Conservation (phyloP, 2,113 vertebrate genomes). For the Halichoerus grypus region DNA sequence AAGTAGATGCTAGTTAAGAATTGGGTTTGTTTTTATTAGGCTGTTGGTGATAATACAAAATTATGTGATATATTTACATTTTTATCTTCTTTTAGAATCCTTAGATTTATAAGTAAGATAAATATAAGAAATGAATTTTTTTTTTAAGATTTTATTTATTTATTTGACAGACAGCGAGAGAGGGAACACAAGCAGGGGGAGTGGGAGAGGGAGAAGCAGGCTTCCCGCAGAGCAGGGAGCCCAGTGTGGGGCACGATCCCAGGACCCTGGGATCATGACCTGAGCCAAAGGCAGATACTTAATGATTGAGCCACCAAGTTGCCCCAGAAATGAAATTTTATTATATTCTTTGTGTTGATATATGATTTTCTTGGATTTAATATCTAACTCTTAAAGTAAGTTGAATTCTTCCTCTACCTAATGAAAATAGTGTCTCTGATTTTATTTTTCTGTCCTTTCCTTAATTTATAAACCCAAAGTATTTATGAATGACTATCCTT, state of each 20-base stretch:
- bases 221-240: no score
- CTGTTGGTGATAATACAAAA: not conserved
- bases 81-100: not conserved
- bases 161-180: no score
- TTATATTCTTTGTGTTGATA: not conserved
- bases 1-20: not conserved
- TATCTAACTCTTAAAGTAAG: not conserved
- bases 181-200: no score
- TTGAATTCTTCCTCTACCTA: not conserved
- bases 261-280: no score
- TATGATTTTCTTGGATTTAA: not conserved
- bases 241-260: no score
- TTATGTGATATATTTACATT: not conserved
- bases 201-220: no score
- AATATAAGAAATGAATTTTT: conserved; percentile 13
- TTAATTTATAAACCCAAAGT: conserved; percentile 12
- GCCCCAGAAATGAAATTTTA: conserved; percentile 23
- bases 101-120: conserved; percentile 2
- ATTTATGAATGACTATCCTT: conserved; percentile 32
- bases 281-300: no score
- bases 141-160: no score
- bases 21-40: not conserved
- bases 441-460: conserved; percentile 21
- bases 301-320: no score
- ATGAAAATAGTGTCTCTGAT: not conserved